phyloP scores from a whole-genome alignment of 2,113 vertebrate species.

The Lampris incognitus region DNA sequence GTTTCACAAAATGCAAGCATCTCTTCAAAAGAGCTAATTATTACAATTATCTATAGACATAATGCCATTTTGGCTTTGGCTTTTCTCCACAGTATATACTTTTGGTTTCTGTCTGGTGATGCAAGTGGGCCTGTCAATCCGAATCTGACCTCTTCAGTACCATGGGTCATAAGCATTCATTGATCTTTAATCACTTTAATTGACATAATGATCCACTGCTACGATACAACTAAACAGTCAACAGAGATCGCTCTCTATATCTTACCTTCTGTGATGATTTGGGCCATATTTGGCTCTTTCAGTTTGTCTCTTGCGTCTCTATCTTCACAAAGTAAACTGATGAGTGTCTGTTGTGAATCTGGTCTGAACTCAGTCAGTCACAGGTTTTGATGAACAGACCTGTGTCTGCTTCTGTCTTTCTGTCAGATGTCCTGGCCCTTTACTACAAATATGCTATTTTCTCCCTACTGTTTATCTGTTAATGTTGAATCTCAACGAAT shows the following conservation, averaged over 20 bases:
- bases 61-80: neutral
- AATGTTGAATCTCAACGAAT: neutral
- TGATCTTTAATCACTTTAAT: slow-evolving; percentile 22
- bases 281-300: slow-evolving; percentile 65
- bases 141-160: slow-evolving; percentile 7
- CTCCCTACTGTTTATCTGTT: slow-evolving; percentile 4
- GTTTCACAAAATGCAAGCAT: neutral
- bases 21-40: slow-evolving; percentile 15
- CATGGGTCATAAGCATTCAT: neutral
- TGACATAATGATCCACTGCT: neutral
- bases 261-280: slow-evolving; percentile 79
- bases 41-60: neutral
- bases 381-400: slow-evolving; percentile 7
- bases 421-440: slow-evolving; percentile 14
- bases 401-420: slow-evolving; percentile 33
- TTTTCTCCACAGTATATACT: neutral
- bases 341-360: neutral
- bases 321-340: slow-evolving; percentile 25
- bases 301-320: slow-evolving; percentile 36
- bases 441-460: slow-evolving; percentile 8
- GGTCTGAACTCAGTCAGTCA: no score
- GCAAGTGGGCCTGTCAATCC: neutral
- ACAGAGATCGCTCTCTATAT: slow-evolving; percentile 1
- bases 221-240: neutral
- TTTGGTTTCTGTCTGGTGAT: neutral